phyloP scores from a whole-genome alignment of 2,113 vertebrate genomes.

The Lucifuga dentata region DNA sequence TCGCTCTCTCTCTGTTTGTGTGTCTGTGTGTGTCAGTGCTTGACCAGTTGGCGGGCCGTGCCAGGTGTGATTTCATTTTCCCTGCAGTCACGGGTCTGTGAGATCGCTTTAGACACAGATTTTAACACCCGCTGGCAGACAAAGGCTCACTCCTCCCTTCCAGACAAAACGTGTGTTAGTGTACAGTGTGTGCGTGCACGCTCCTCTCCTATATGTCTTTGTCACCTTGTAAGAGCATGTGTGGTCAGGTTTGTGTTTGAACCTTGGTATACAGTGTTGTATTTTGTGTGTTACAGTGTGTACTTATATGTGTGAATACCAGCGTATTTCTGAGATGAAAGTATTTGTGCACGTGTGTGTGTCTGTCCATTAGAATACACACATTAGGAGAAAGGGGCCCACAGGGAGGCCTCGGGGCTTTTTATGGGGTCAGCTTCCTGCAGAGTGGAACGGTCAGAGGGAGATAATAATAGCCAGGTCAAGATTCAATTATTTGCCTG shows the following conservation, averaged over 20 bases:
- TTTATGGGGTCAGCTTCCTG: slow-evolving; percentile 69
- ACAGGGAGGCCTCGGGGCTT: slow-evolving; percentile 61
- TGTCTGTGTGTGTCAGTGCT: slow-evolving; percentile 12
- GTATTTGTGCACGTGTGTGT: slow-evolving; percentile 37
- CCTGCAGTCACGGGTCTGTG: slow-evolving; percentile 61
- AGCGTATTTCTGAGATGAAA: slow-evolving; percentile 16
- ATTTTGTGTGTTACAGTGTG: slow-evolving; percentile 5
- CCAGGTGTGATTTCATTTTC: slow-evolving; percentile 75
- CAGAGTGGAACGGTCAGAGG: slow-evolving; percentile 54
- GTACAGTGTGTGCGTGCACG: slow-evolving; percentile 6
- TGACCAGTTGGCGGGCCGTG: slow-evolving; percentile 30
- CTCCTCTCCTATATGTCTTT: slow-evolving; percentile 14
- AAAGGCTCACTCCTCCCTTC: slow-evolving; percentile 23
- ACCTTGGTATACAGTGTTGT: not conserved
- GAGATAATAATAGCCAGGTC: slow-evolving; percentile 75
- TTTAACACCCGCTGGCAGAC: slow-evolving; percentile 59
- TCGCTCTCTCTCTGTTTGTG: slow-evolving; percentile 7
- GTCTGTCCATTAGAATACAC: slow-evolving; percentile 24
- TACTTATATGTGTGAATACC: slow-evolving; percentile 11
- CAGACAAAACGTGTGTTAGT: slow-evolving; percentile 28
- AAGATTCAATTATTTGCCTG: slow-evolving; percentile 78
- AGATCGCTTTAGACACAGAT: slow-evolving; percentile 66
- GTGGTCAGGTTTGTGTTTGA: slow-evolving; percentile 23
- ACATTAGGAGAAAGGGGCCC: slow-evolving; percentile 1
- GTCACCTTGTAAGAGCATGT: slow-evolving; percentile 33